These are phyloP conservation scores for Caenorhabditis drosophilae DNA, from an alignment of 2,888 invertebrate genomes.

Conservation along the genomic window DNA sequence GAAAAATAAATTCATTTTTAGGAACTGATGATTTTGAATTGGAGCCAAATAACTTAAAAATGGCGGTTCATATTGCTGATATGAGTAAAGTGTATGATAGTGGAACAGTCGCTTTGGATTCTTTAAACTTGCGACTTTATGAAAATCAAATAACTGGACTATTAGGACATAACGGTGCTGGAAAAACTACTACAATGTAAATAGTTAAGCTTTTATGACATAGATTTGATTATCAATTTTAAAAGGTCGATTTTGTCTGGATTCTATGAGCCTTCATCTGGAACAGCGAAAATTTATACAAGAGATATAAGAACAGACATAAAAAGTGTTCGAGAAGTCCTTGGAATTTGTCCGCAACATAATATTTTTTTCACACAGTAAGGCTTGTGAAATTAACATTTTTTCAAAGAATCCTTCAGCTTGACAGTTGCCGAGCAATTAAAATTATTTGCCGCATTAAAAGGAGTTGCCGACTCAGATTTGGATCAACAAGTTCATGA, in stretches of 20 bases:
- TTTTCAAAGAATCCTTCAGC: conserved; percentile 60
- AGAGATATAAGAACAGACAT: conserved; percentile 75
- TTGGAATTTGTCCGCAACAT: conserved; percentile 86
- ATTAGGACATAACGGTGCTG: conserved; percentile 75
- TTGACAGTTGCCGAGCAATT: conserved; percentile 82
- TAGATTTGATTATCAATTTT: too few species aligned
- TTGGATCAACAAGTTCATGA: conserved; percentile 69
- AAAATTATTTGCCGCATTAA: conserved; percentile 72
- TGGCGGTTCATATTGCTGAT: conserved; percentile 80
- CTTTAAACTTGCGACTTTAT: conserved; percentile 80
- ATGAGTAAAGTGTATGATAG: conserved; percentile 77
- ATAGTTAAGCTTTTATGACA: too few species aligned
- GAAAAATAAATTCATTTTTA: too few species aligned
- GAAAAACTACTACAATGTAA: conserved; percentile 91
- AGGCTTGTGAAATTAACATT: neutral
- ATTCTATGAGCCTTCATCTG: conserved; percentile 79
- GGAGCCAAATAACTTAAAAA: conserved; percentile 71
- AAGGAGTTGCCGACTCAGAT: conserved; percentile 74
- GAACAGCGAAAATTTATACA: conserved; percentile 75
- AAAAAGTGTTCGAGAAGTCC: conserved; percentile 76
- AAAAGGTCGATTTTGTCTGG: conserved; percentile 73
- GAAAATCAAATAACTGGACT: conserved; percentile 80
- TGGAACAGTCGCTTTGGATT: conserved; percentile 77
- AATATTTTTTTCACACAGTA: conserved; percentile 79
- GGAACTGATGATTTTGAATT: conserved; percentile 69